phyloP scores from a whole-genome alignment of 2,113 vertebrate species.

The Trichomycterus rosablanca region DNA sequence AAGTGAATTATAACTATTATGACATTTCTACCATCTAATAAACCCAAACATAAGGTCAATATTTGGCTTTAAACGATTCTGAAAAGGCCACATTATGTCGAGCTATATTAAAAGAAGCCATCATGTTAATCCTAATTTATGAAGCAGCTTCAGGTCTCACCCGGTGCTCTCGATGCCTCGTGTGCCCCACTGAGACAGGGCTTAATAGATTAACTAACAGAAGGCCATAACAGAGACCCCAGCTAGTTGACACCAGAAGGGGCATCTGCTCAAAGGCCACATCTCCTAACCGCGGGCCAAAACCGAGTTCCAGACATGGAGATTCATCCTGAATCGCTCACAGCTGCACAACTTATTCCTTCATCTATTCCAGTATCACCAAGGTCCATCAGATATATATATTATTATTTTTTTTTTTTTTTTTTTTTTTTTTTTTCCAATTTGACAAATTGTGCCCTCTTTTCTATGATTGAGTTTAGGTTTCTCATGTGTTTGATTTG shows the following conservation, averaged over 20 bases:
- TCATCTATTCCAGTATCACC: conserved; percentile 24
- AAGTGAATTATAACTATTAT: no score
- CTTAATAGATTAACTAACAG: conserved; percentile 73
- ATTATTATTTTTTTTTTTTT: no score
- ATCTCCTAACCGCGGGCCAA: conserved; percentile 60
- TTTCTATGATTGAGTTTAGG: no score
- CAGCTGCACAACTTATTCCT: no score
- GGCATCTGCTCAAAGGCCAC: conserved; percentile 79
- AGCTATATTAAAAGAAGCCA: conserved; percentile 1
- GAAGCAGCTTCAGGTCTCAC: conserved; percentile 35
- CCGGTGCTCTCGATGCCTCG: conserved; percentile 27
- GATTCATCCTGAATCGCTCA: conserved; percentile 52
- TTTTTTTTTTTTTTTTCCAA: no score
- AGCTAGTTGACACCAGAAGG: conserved; percentile 59
- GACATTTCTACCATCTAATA: background rate
- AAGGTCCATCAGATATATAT: conserved; percentile 41
- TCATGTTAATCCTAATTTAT: conserved; percentile 32
- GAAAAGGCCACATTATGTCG: conserved; percentile 15
- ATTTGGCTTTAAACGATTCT: conserved; percentile 10
- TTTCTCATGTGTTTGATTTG: no score
- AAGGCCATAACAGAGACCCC: conserved; percentile 52
- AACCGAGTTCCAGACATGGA: conserved; percentile 59
- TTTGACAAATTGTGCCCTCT: no score
- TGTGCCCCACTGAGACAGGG: conserved; percentile 53
- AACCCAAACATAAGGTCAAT: conserved; percentile 3